These are phyloP conservation scores for Ranitomeya imitator DNA, from an alignment of 2,113 vertebrate genomes.

Conservation along the genomic window DNA sequence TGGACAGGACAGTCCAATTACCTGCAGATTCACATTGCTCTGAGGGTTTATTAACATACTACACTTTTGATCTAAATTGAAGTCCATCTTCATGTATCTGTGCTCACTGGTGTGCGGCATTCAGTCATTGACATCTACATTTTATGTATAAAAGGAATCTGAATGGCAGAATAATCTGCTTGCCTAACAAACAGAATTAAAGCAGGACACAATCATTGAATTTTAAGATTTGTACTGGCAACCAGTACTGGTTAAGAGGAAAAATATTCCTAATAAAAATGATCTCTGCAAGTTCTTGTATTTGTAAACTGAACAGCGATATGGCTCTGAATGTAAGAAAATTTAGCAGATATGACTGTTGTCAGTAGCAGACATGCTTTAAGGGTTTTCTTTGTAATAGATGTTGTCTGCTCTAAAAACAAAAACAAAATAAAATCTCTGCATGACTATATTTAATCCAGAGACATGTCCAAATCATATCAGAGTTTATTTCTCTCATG, in stretches of 20 bases:
- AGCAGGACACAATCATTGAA: slow-evolving; percentile 10
- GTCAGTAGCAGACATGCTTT: background rate
- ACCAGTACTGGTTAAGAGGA: background rate
- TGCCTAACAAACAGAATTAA: slow-evolving; percentile 1
- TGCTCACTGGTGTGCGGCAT: slow-evolving; percentile 47
- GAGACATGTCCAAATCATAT: too few relatives aligned
- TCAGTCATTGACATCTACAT: slow-evolving; percentile 31
- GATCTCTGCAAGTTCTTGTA: background rate
- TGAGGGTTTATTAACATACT: slow-evolving; percentile 50
- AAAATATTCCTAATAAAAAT: background rate
- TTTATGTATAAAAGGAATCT: slow-evolving; percentile 44
- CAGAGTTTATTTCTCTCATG: too few relatives aligned
- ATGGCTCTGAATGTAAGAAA: background rate
- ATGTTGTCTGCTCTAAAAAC: background rate
- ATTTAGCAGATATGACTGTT: background rate
- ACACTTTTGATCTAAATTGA: slow-evolving; percentile 59
- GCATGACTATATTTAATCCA: background rate
- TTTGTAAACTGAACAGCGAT: background rate
- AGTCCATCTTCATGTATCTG: slow-evolving; percentile 51
- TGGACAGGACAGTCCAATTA: slow-evolving; percentile 66
- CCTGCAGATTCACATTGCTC: slow-evolving; percentile 61
- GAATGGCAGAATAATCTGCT: slow-evolving; percentile 14
- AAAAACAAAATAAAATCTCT: background rate
- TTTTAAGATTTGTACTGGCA: background rate
- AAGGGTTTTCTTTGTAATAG: background rate